phyloP scores from a whole-genome alignment of 2,113 vertebrate genomes.

The Megaceryle maxima region DNA sequence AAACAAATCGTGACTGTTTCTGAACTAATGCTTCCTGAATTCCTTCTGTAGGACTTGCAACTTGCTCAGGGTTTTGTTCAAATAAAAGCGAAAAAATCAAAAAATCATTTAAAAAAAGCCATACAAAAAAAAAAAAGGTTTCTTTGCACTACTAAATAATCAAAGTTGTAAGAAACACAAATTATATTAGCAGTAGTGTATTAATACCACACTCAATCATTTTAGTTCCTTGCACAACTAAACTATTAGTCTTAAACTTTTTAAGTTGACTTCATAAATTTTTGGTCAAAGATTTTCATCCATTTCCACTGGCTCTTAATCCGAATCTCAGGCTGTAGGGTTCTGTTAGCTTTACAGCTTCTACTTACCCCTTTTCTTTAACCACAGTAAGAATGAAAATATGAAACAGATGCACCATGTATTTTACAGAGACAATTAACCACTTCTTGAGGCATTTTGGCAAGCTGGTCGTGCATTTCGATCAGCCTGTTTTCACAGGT shows the following conservation, averaged over 20 bases:
- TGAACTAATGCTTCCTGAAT: not conserved
- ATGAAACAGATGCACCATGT: not conserved
- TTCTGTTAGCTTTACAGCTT: not conserved
- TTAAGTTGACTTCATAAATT: not conserved
- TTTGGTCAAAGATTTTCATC: not conserved
- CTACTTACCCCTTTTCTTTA: not conserved
- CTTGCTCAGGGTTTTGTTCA: not conserved
- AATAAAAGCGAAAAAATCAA: not conserved
- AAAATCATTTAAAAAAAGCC: too few species aligned
- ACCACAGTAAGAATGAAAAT: not conserved
- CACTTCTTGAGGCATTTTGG: not conserved
- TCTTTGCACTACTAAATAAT: not conserved
- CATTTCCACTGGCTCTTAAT: not conserved
- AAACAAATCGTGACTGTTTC: not conserved
- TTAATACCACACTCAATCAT: not conserved
- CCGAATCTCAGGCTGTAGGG: not conserved
- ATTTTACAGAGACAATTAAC: not conserved
- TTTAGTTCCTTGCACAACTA: not conserved
- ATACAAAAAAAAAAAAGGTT: not conserved
- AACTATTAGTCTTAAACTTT: not conserved
- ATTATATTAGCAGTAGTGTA: not conserved
- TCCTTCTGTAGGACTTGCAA: not conserved
- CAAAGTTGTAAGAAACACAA: not conserved
- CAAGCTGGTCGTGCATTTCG: not conserved
- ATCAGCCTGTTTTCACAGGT: not conserved